phyloP scores from a whole-genome alignment of 2,888 invertebrate genomes.

The Fragum sueziense region DNA sequence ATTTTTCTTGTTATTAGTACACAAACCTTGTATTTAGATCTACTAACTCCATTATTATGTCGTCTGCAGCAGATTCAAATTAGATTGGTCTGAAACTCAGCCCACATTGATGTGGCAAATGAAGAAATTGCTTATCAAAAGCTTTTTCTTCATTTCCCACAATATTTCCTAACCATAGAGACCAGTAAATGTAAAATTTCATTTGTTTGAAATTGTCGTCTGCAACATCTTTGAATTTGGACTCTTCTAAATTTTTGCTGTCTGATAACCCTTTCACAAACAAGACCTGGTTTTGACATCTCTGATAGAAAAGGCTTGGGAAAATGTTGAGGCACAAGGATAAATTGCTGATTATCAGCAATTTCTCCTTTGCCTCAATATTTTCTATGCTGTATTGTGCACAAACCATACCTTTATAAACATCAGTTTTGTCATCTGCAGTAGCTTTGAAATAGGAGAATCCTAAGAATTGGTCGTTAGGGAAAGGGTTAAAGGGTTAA shows the following conservation, averaged over 20 bases:
- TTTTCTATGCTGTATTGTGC: background rate
- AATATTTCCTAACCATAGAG: background rate
- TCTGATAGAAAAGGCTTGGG: background rate
- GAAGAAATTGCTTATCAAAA: background rate
- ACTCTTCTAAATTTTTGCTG: too few species aligned
- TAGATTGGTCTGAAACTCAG: too few species aligned
- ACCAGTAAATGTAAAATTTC: background rate
- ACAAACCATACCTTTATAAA: too few species aligned
- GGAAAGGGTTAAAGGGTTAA: background rate
- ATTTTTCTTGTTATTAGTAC: too few species aligned
- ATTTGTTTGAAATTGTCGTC: too few species aligned
- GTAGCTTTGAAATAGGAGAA: too few species aligned
- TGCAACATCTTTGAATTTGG: too few species aligned
- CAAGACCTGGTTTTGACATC: background rate
- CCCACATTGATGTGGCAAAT: background rate
- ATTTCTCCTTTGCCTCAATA: background rate
- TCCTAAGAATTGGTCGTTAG: background rate
- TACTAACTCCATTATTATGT: too few species aligned
- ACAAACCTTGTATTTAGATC: too few species aligned
- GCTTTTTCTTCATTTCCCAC: too few species aligned
- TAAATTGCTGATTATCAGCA: background rate
- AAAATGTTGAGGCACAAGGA: background rate
- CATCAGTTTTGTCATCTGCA: too few species aligned
- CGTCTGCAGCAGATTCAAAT: too few species aligned
- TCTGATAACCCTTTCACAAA: background rate